Conservation (phyloP, 2,888 invertebrate genomes). For the Xylota sylvarum region DNA sequence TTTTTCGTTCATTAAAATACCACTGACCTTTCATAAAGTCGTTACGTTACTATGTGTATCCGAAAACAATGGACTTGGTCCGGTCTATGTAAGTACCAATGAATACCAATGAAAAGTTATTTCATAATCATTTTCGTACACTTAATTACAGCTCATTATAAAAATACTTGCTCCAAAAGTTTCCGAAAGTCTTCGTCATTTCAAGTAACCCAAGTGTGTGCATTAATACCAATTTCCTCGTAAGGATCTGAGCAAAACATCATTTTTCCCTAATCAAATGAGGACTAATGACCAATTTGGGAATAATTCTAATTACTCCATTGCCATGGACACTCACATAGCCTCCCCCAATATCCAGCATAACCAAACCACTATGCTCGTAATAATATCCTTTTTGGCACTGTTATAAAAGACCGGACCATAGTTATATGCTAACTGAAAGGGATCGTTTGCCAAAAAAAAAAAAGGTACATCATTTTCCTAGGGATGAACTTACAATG, state of each 20-base stretch:
- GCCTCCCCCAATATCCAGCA: not conserved
- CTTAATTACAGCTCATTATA: conserved; percentile 33
- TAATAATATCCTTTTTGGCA: conserved; percentile 31
- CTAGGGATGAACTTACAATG: not conserved
- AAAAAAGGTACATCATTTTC: conserved; percentile 33
- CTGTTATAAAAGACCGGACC: conserved; percentile 38
- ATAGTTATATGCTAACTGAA: conserved; percentile 28
- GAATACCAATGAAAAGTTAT: conserved; percentile 18
- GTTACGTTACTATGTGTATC: not conserved
- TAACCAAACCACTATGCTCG: not conserved
- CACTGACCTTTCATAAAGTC: not conserved
- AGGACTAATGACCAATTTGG: conserved; percentile 63
- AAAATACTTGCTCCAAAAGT: not conserved
- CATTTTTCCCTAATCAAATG: conserved; percentile 55
- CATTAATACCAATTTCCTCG: conserved; percentile 47
- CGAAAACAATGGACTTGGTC: not conserved
- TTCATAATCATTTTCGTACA: conserved; percentile 25
- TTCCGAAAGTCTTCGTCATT: conserved; percentile 3
- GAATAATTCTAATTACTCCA: conserved; percentile 61
- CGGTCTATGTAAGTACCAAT: not conserved
- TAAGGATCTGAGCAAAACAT: conserved; percentile 34
- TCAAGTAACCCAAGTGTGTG: conserved; percentile 8
- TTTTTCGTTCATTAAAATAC: not conserved
- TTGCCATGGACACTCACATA: conserved; percentile 10
- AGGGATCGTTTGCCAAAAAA: conserved; percentile 12